A percentile compares a stretch with the other conserved stretches of the same genome.
Evolutionary conservation across 2,888 invertebrate genomes (phyloP).

Genomic region (Acanthoscelides obtectus): DNA sequence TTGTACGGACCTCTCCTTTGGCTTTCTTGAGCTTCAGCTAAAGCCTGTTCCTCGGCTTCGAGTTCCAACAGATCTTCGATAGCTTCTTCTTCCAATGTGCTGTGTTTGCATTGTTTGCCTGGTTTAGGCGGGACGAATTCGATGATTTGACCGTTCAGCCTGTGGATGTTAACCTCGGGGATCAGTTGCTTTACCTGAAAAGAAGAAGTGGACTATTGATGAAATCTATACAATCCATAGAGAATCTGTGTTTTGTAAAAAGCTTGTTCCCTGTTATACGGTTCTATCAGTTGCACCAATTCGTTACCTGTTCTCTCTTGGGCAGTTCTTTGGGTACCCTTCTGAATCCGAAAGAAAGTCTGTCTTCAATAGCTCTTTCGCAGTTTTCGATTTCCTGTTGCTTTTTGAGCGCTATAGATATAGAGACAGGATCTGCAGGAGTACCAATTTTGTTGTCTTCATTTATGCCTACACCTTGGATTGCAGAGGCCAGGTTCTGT

Average conservation of each 20-base stretch:
- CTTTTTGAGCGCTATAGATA: constrained; percentile 46
- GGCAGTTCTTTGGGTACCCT: constrained; percentile 47
- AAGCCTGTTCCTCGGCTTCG: constrained; percentile 28
- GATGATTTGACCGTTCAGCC: constrained; percentile 51
- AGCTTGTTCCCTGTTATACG: no score
- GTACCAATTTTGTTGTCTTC: constrained; percentile 3
- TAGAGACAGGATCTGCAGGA: constrained; percentile 51
- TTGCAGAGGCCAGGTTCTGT: no score
- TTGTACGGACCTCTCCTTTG: constrained; percentile 15
- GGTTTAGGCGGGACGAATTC: constrained; percentile 42
- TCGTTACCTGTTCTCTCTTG: constrained; percentile 9
- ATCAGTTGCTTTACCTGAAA: constrained; percentile 28
- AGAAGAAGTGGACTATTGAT: constrained; percentile 19
- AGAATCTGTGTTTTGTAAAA: no score
- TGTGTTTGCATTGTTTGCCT: constrained; percentile 10
- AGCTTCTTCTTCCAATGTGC: constrained; percentile 37
- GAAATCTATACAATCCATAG: no score
- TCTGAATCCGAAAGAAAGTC: constrained; percentile 51
- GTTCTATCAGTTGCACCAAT: no score
- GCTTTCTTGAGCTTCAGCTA: constrained; percentile 8
- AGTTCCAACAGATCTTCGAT: constrained; percentile 35
- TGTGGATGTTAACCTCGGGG: constrained; percentile 50
- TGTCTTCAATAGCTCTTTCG: constrained; percentile 45
- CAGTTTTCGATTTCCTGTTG: constrained; percentile 42
- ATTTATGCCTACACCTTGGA: neutral